Evolutionary conservation across 2,797 vertebrate species (phyloP).

Genomic region (Sebastes umbrosus): DNA sequence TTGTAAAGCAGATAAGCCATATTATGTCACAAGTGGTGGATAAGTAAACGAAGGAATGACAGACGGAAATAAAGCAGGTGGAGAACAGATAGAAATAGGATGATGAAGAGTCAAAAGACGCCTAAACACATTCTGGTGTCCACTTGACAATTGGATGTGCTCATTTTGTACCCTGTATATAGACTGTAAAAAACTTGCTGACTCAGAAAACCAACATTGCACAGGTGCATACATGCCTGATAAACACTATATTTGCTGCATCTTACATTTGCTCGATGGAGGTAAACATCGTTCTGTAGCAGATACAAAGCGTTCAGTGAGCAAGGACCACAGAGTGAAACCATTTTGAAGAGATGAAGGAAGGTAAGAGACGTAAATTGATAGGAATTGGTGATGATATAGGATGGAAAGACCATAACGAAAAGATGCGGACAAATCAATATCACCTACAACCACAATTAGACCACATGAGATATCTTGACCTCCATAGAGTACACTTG

Average conservation of each 20-base stretch:
- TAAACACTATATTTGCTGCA: constrained; percentile 24
- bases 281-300: neutral
- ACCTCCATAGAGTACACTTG: neutral
- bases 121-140: neutral
- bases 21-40: neutral
- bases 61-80: neutral
- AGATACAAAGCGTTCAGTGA: neutral
- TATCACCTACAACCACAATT: constrained; percentile 45
- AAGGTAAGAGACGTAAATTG: neutral
- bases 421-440: constrained; percentile 36
- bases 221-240: constrained; percentile 11
- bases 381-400: constrained; percentile 16
- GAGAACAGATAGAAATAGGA: neutral
- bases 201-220: constrained; percentile 12
- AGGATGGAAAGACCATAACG: neutral
- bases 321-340: neutral
- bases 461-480: constrained; percentile 25
- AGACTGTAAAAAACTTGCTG: neutral
- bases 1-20: neutral
- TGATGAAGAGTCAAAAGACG: neutral
- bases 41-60: constrained; percentile 8
- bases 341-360: neutral
- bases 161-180: neutral
- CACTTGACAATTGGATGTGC: neutral
- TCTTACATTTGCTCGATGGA: constrained; percentile 1